Conservation (phyloP, 2,888 invertebrate species). For the Trissonchulus latispiculum region DNA sequence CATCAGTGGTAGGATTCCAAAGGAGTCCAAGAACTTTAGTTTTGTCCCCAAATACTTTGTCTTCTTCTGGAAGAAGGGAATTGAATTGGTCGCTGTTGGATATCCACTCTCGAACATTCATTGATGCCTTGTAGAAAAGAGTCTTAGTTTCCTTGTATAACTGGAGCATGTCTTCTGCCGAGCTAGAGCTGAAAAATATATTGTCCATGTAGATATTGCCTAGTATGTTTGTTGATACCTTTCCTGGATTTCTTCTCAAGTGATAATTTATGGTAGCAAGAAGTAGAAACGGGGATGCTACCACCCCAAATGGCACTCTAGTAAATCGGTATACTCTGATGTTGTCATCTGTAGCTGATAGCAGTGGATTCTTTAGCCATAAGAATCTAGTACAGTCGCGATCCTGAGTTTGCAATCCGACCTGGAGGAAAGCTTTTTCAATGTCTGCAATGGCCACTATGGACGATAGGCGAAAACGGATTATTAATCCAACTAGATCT, state of each 20-base stretch:
- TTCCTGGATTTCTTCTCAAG: neutral
- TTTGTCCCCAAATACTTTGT: neutral
- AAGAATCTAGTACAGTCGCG: conserved; percentile 21
- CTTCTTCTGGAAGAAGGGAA: neutral
- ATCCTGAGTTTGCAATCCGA: conserved; percentile 23
- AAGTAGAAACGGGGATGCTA: conserved; percentile 26
- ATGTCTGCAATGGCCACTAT: conserved; percentile 22
- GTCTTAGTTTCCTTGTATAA: neutral
- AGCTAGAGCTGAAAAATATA: neutral
- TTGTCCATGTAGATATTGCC: neutral
- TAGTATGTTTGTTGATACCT: neutral
- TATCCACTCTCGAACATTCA: neutral
- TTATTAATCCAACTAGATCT: neutral
- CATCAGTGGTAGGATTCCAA: neutral
- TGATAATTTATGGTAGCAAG: conserved; percentile 23
- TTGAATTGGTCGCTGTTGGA: neutral
- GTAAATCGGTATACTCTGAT: conserved; percentile 26
- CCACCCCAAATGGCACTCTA: conserved; percentile 29
- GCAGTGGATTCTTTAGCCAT: neutral
- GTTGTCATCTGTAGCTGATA: conserved; percentile 24
- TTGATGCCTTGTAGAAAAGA: neutral
- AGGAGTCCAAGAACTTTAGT: neutral
- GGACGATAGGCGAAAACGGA: neutral
- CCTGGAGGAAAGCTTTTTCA: conserved; percentile 28
- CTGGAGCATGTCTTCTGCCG: neutral